Percentiles rank a stretch among this genome's conserved stretches.
phyloP scores from a whole-genome alignment of 2,888 invertebrate species.

The Aphodius granarius region DNA sequence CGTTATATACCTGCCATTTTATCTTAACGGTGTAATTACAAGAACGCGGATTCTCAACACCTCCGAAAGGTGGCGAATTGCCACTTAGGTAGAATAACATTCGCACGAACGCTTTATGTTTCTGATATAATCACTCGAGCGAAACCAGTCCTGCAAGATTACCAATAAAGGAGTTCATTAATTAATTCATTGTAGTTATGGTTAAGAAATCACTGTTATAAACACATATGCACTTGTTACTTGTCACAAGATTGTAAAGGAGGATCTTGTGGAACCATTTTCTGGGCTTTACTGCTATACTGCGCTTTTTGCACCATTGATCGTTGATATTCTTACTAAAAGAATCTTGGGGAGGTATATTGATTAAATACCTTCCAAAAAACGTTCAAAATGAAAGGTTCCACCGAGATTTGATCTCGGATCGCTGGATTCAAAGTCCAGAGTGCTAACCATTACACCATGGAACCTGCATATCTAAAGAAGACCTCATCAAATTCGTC shows the following conservation, averaged over 20 bases:
- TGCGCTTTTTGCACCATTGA: too few relatives aligned
- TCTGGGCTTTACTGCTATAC: too few relatives aligned
- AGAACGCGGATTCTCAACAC: background rate
- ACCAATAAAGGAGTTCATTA: background rate
- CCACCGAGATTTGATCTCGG: constrained; percentile 66
- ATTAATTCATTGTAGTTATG: background rate
- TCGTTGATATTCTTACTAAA: too few relatives aligned
- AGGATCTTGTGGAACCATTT: too few relatives aligned
- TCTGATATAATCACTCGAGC: background rate
- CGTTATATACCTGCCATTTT: background rate
- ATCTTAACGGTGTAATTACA: background rate
- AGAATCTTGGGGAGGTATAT: too few relatives aligned
- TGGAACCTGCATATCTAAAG: constrained; percentile 52
- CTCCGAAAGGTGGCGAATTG: background rate
- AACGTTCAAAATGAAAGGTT: constrained; percentile 47
- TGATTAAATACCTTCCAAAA: background rate
- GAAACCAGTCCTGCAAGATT: background rate
- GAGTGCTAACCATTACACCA: constrained; percentile 69
- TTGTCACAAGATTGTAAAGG: too few relatives aligned
- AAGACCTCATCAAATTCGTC: background rate
- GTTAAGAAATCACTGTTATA: too few relatives aligned
- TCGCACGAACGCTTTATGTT: background rate
- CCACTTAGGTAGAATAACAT: background rate
- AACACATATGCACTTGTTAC: too few relatives aligned
- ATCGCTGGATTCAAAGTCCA: constrained; percentile 67